These are phyloP conservation scores for Drosophila arizonae DNA, from an alignment of 1,140 invertebrate genomes.

Conservation along the genomic window DNA sequence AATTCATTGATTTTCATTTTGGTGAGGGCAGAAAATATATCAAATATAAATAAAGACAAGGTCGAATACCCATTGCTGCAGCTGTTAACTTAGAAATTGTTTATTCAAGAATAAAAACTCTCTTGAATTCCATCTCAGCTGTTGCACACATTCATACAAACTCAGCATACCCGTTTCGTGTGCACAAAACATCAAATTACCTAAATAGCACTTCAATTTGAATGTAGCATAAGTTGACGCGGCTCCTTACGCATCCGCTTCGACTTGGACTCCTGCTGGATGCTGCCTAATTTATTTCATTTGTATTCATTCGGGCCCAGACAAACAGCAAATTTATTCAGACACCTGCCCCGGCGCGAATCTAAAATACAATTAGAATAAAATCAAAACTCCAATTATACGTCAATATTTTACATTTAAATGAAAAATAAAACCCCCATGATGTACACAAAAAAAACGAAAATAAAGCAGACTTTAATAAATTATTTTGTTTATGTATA, in stretches of 20 bases:
- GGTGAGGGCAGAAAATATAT: constrained; percentile 4
- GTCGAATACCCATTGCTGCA: background rate
- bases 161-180: background rate
- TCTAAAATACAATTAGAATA: constrained; percentile 2
- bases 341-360: background rate
- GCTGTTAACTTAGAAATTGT: too few species aligned
- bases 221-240: constrained; percentile 28
- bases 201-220: constrained; percentile 17
- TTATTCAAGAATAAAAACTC: background rate
- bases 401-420: constrained; percentile 1
- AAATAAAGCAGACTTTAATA: too few species aligned
- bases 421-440: background rate
- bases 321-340: constrained; percentile 30
- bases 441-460: background rate
- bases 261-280: constrained; percentile 19
- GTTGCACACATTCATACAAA: background rate
- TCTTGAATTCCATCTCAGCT: background rate
- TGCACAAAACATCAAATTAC: constrained; percentile 4
- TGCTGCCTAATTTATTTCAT: constrained; percentile 52
- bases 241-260: constrained; percentile 11
- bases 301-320: constrained; percentile 50
- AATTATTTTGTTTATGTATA: too few species aligned
- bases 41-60: constrained; percentile 7
- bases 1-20: constrained; percentile 43
- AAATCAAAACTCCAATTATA: constrained; percentile 12